A percentile compares a stretch with the other conserved stretches of the same genome.
These are phyloP conservation scores for Apogon talboti DNA, from an alignment of 2,797 vertebrate genomes.

Conservation along the genomic window DNA sequence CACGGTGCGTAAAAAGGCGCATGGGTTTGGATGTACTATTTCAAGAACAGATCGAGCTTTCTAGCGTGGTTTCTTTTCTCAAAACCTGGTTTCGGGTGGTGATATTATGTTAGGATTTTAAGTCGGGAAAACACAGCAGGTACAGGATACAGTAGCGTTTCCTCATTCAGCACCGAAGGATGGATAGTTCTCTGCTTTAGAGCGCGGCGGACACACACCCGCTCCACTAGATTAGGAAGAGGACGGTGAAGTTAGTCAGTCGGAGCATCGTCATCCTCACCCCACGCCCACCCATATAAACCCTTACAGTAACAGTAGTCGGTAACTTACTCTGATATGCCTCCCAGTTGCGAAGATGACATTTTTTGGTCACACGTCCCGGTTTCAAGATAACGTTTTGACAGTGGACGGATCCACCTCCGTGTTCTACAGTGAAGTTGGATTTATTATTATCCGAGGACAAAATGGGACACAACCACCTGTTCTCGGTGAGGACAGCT, in stretches of 20 bases:
- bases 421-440: conserved; percentile 39
- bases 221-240: too few species aligned
- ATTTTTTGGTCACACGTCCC: conserved; percentile 31
- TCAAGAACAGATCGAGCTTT: background rate
- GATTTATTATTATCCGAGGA: conserved; percentile 14
- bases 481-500: conserved; percentile 63
- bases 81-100: background rate
- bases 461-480: conserved; percentile 75
- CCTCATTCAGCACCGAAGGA: conserved; percentile 44
- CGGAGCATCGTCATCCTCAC: background rate
- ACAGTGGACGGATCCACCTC: conserved; percentile 33
- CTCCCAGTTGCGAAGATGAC: conserved; percentile 65
- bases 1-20: conserved; percentile 52
- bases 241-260: conserved; percentile 17
- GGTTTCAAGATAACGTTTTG: conserved; percentile 53
- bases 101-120: background rate
- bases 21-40: background rate
- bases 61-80: background rate
- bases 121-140: conserved; percentile 3
- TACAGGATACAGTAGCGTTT: conserved; percentile 6
- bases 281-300: conserved; percentile 25
- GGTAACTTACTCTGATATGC: conserved; percentile 57
- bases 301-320: conserved; percentile 10
- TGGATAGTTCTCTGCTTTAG: conserved; percentile 20
- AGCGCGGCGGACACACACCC: background rate